Evolutionary conservation across 2,888 invertebrate species (phyloP).

Genomic region (Limnephilus marmoratus): DNA sequence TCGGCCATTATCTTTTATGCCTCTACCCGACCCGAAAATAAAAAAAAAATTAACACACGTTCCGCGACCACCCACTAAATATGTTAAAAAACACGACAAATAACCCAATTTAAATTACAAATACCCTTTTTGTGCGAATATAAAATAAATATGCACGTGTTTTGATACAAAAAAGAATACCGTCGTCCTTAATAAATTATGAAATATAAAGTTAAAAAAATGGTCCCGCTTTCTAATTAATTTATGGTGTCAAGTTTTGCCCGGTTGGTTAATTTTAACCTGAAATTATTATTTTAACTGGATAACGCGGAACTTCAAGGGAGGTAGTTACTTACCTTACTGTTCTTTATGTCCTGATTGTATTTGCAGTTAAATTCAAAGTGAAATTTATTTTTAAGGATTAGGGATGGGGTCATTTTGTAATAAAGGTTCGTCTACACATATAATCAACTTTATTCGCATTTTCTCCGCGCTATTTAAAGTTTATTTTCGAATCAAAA

Average conservation of each 20-base stretch:
- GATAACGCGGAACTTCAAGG: conserved; percentile 47
- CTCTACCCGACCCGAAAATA: conserved; percentile 35
- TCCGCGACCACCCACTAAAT: conserved; percentile 55
- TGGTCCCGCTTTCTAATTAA: conserved; percentile 75
- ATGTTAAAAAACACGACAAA: conserved; percentile 61
- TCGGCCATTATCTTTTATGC: conserved; percentile 42
- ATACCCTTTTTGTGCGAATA: conserved; percentile 60
- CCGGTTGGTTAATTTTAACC: conserved; percentile 65
- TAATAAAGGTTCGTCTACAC: not conserved
- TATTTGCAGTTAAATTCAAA: conserved; percentile 9
- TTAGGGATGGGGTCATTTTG: not conserved
- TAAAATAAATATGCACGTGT: conserved; percentile 64
- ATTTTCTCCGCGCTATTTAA: no score
- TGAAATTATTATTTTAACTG: conserved; percentile 63
- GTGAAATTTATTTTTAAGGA: not conserved
- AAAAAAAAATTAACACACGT: conserved; percentile 55
- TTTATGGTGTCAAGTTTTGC: conserved; percentile 72
- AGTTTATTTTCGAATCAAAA: no score
- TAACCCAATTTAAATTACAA: conserved; percentile 65
- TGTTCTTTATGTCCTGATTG: not conserved
- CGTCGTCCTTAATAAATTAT: conserved; percentile 62
- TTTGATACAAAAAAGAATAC: conserved; percentile 57
- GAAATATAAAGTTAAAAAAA: conserved; percentile 72
- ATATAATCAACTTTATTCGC: not conserved
- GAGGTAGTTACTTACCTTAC: conserved; percentile 13